Evolutionary conservation across 2,888 invertebrate species (phyloP).

Genomic region (Dicyrtomina minuta): DNA sequence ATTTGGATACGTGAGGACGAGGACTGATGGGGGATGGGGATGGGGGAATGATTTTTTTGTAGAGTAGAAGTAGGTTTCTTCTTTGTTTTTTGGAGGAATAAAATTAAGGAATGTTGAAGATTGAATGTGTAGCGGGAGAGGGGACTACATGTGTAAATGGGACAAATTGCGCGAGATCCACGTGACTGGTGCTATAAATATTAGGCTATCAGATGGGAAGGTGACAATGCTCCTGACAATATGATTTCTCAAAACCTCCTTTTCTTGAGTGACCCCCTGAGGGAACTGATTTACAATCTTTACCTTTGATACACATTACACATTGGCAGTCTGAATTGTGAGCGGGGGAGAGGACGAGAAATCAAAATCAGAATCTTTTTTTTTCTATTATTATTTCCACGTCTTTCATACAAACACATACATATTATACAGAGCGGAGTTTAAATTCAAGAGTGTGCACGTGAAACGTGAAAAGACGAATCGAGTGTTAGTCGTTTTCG

Average conservation of each 20-base stretch:
- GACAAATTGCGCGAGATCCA: conserved; percentile 50
- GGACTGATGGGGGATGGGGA: too few relatives aligned
- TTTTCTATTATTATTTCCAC: too few relatives aligned
- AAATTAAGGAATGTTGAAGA: not conserved
- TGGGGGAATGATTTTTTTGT: too few relatives aligned
- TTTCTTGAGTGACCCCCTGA: conserved; percentile 34
- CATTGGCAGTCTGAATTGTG: too few relatives aligned
- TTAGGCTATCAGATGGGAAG: conserved; percentile 50
- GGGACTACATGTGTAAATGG: conserved; percentile 31
- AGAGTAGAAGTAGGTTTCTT: not conserved
- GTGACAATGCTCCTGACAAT: conserved; percentile 51
- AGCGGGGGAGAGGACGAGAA: too few relatives aligned
- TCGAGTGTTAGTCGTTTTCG: too few relatives aligned
- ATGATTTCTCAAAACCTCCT: conserved; percentile 49
- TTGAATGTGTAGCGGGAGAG: not conserved
- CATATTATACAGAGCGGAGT: too few relatives aligned
- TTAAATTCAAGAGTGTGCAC: too few relatives aligned
- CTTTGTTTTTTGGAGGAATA: not conserved
- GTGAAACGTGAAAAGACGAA: too few relatives aligned
- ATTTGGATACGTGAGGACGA: too few relatives aligned
- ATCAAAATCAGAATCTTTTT: too few relatives aligned
- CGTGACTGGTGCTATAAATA: conserved; percentile 52
- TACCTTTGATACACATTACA: conserved; percentile 11
- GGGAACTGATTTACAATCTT: conserved; percentile 30
- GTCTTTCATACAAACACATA: too few relatives aligned